Evolutionary conservation across 2,888 invertebrate species (phyloP), one percentile per base, ranked within the genome.

Genomic region (Marasmarcha lunaedactyla): DNA sequence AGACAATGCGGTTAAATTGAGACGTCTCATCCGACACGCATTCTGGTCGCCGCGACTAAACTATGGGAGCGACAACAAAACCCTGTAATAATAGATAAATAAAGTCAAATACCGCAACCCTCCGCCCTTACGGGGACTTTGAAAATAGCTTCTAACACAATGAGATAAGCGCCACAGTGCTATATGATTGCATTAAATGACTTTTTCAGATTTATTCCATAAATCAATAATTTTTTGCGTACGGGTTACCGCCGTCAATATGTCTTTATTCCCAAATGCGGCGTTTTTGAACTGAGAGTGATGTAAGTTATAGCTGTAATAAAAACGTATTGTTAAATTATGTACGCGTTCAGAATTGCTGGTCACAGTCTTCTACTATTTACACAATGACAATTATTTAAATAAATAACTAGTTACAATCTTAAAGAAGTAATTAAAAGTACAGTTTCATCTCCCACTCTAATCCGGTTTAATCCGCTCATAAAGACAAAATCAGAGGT

Each of bases 1-100:
- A 57, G 61, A 79, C 78, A 79, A 78, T 79, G 53, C 56, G 45
- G 45, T 55, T 63, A 78, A 78, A 79, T 78, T 78, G 78, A 77
- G 71, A 72, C 60, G 66, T 77, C 65, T 54, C 63, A 69, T 74
- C 73, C 61, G 71, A 55, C 55, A 73, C 69, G 71, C 72, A 64
- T 63, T 59, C 63, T 50, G 58, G 53, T 42, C 39, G 14, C 52
- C 52, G 44, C 50, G 49, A 46, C 7, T 56, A 57, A 56, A 54
- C 62, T 60, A 57, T 63, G 57, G 58, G 60, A 65, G 56, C 60
- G 52, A 52, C 55, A 48, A 64, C 61, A 63, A 66, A 58, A 64
- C 20, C 60, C 62, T 56, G 54, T 60, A 59, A 63, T 67, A 67
- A 67, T 63, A 62, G 61, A 68, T 65, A 67, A 68, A 69, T 68